phyloP scores from a whole-genome alignment of 2,888 invertebrate species.

The Frankliniella fusca region DNA sequence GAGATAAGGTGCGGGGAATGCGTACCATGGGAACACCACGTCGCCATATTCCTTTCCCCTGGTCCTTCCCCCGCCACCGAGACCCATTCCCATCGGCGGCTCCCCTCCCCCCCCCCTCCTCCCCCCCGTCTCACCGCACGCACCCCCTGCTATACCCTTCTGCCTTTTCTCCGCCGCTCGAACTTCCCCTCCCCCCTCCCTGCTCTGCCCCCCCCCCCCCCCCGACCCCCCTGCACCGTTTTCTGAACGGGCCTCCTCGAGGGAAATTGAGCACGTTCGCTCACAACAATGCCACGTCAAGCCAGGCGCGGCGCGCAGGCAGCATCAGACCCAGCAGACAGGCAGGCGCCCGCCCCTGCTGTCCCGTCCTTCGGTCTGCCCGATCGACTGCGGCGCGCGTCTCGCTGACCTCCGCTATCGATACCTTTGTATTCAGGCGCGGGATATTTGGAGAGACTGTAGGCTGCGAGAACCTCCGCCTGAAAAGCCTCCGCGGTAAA shows the following conservation, averaged over 20 bases:
- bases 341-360: neutral
- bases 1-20: neutral
- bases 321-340: neutral
- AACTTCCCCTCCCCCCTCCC: neutral
- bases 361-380: neutral
- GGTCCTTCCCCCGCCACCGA: too few species aligned
- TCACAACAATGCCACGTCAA: slow-evolving; percentile 22
- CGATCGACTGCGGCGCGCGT: too few species aligned
- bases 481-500: too few species aligned
- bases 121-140: neutral
- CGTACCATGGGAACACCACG: neutral
- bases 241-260: neutral
- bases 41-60: too few species aligned
- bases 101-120: neutral
- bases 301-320: neutral
- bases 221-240: neutral
- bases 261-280: slow-evolving; percentile 25
- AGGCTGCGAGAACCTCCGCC: too few species aligned
- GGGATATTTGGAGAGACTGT: too few species aligned
- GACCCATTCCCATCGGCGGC: too few species aligned
- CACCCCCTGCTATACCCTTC: neutral
- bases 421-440: too few species aligned
- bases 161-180: neutral
- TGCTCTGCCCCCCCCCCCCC: too few species aligned
- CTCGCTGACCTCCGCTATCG: too few species aligned